Percentiles rank a stretch among this genome's conserved stretches.
phyloP scores from a whole-genome alignment of 2,113 vertebrate genomes.

The Phaethornis superciliosus region DNA sequence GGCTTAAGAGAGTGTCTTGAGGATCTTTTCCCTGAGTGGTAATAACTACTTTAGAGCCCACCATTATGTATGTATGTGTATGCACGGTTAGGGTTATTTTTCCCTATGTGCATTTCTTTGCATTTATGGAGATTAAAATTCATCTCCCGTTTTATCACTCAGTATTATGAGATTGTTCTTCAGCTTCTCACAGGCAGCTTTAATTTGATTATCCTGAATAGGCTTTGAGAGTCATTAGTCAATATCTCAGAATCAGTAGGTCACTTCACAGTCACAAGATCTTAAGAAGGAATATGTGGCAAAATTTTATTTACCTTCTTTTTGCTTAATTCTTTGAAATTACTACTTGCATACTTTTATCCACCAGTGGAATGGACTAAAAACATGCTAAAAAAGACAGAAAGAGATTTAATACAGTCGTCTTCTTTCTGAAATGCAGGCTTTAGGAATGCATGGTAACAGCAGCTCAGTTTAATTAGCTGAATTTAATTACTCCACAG shows the following conservation, averaged over 20 bases:
- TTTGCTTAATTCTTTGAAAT: constrained; percentile 11
- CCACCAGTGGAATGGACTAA: not conserved
- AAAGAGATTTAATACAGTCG: not conserved
- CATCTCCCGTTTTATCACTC: not conserved
- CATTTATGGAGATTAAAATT: constrained; percentile 38
- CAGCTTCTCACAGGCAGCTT: constrained; percentile 4
- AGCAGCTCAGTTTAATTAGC: constrained; percentile 39
- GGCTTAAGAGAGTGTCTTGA: not conserved
- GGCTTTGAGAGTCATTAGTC: constrained; percentile 24
- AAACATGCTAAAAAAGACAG: not conserved
- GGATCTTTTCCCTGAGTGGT: not conserved
- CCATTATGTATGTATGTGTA: not conserved
- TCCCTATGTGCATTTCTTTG: not conserved
- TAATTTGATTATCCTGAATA: constrained; percentile 19
- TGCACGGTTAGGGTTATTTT: not conserved
- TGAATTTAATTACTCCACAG: constrained; percentile 39
- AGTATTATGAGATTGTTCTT: constrained; percentile 29
- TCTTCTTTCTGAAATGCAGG: not conserved
- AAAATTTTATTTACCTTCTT: constrained; percentile 8
- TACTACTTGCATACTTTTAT: constrained; percentile 15
- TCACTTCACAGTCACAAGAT: not conserved
- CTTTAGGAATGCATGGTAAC: not conserved
- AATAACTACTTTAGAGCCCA: not conserved
- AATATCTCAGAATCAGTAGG: constrained; percentile 4
- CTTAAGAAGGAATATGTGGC: not conserved